Conservation (phyloP, 35 echinoderm and acorn worm species). For the Anneissia japonica region DNA sequence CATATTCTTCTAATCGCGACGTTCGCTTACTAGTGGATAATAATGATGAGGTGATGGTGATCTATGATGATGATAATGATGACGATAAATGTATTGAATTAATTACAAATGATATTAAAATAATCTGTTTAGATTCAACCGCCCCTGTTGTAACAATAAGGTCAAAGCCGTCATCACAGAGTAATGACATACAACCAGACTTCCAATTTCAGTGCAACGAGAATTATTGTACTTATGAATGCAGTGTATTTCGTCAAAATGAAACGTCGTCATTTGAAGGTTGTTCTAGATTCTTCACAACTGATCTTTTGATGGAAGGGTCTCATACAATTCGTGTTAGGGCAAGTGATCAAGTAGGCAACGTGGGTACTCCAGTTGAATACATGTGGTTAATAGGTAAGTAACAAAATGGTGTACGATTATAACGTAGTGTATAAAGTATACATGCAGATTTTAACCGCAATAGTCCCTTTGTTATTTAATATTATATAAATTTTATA, state of each 20-base stretch:
- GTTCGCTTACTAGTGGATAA: no score
- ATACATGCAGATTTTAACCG: no score
- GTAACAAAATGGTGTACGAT: neutral
- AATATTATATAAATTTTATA: no score
- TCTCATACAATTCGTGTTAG: neutral
- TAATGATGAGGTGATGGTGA: no score
- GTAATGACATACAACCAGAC: neutral
- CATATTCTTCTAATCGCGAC: no score
- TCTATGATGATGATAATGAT: no score
- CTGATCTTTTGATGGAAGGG: neutral
- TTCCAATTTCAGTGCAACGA: neutral
- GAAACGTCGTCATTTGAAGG: neutral
- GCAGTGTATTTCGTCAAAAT: neutral
- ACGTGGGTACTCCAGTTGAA: neutral
- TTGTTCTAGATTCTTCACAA: neutral
- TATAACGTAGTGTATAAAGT: no score
- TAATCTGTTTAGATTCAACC: neutral
- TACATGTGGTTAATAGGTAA: neutral
- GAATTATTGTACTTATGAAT: neutral
- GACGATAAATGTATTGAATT: no score
- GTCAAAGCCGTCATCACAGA: neutral
- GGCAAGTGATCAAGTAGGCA: neutral
- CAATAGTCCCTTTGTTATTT: no score
- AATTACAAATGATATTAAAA: no score
- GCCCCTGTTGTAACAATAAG: neutral